phyloP scores from a whole-genome alignment of 2,113 vertebrate species.

The Microtus ochrogaster region DNA sequence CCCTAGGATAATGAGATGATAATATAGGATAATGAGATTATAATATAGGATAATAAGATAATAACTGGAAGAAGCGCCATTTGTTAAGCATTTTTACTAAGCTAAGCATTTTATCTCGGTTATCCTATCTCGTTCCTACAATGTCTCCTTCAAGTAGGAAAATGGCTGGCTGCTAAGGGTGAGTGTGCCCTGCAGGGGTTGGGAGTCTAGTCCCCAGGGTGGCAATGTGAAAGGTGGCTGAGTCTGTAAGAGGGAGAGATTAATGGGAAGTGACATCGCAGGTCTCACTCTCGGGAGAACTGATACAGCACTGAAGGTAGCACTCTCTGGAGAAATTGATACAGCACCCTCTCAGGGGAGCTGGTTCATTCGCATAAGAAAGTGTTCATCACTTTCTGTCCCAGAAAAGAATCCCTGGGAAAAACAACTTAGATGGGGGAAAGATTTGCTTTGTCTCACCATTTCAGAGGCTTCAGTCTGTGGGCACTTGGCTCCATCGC shows the following conservation, averaged over 20 bases:
- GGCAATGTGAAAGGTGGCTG: background rate
- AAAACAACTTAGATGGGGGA: no score
- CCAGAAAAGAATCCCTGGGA: background rate
- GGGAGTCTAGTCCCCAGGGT: background rate
- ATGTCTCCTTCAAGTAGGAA: background rate
- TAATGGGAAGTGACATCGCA: background rate
- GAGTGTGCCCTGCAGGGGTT: background rate
- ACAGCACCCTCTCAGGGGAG: background rate
- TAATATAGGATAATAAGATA: background rate
- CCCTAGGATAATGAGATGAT: constrained; percentile 25
- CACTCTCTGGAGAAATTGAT: background rate
- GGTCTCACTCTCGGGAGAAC: background rate
- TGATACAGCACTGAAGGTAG: background rate
- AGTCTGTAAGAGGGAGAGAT: background rate
- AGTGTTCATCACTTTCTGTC: background rate
- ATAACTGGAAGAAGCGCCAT: background rate
- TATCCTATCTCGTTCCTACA: background rate
- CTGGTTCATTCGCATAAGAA: background rate
- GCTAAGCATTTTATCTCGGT: background rate
- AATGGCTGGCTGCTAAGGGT: background rate
- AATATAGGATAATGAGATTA: constrained; percentile 32
- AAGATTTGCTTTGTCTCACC: background rate
- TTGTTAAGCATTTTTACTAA: constrained; percentile 34
- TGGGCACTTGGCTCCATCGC: background rate
- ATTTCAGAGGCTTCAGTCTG: background rate